Conservation (phyloP, 2,797 vertebrate species). For the Hozukius guyotensis region DNA sequence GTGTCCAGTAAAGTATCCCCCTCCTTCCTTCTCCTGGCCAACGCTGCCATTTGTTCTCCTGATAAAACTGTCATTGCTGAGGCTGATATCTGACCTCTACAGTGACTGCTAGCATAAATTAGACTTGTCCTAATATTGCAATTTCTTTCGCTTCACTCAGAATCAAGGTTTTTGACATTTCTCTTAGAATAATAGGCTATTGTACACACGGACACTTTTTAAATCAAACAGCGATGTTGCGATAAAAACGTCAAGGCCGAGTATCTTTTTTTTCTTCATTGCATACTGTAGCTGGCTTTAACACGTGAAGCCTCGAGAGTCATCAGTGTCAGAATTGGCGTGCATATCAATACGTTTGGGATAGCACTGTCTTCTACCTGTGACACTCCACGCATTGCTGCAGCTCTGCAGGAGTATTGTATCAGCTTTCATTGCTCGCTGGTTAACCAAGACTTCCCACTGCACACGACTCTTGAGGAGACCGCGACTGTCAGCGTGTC, state of each 20-base stretch:
- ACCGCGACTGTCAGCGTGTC: slow-evolving; percentile 66
- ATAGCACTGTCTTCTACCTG: slow-evolving; percentile 59
- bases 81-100: slow-evolving; percentile 82
- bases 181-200: slow-evolving; percentile 78
- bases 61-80: slow-evolving; percentile 85
- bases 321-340: slow-evolving; percentile 70
- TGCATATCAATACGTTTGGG: slow-evolving; percentile 68
- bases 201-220: slow-evolving; percentile 79
- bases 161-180: slow-evolving; percentile 86
- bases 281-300: slow-evolving; percentile 35
- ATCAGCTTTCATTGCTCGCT: slow-evolving; percentile 74
- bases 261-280: slow-evolving; percentile 30
- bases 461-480: slow-evolving; percentile 57
- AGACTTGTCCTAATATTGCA: slow-evolving; percentile 82
- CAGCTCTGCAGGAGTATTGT: slow-evolving; percentile 67
- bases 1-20: slow-evolving; percentile 74
- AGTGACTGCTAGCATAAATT: slow-evolving; percentile 82
- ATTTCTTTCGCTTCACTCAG: slow-evolving; percentile 76
- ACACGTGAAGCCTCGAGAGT: slow-evolving; percentile 61
- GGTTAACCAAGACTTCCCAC: slow-evolving; percentile 76
- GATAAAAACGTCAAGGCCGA: slow-evolving; percentile 81
- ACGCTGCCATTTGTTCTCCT: slow-evolving; percentile 81
- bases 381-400: slow-evolving; percentile 59
- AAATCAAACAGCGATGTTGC: slow-evolving; percentile 78
- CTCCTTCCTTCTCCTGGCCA: slow-evolving; percentile 67